Conservation (phyloP, 1,140 invertebrate genomes). For the Drosophila repletoides region DNA sequence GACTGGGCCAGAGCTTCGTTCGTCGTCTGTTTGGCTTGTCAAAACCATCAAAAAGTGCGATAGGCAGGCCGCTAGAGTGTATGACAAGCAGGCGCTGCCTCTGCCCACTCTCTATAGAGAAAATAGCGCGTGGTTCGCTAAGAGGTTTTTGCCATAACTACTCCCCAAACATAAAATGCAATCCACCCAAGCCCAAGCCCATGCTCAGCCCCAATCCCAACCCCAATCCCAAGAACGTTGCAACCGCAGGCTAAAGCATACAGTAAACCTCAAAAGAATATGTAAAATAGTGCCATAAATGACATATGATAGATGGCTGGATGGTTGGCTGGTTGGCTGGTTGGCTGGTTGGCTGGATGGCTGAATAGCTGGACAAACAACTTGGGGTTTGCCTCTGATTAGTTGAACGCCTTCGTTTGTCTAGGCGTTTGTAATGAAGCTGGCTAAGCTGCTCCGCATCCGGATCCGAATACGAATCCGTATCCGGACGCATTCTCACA, state of each 20-base stretch:
- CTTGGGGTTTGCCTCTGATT: slow-evolving; percentile 19
- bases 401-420: slow-evolving; percentile 28
- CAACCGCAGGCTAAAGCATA: slow-evolving; percentile 39
- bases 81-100: not conserved
- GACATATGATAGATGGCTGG: slow-evolving; percentile 68
- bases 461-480: too few species aligned
- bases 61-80: slow-evolving; percentile 41
- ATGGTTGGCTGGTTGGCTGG: slow-evolving; percentile 30
- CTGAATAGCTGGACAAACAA: not conserved
- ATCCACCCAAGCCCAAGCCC: not conserved
- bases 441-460: slow-evolving; percentile 22
- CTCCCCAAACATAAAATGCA: not conserved
- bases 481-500: slow-evolving; percentile 8
- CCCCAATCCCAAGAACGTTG: slow-evolving; percentile 12
- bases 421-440: slow-evolving; percentile 55
- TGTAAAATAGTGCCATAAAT: slow-evolving; percentile 55
- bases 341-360: not conserved
- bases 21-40: slow-evolving; percentile 48
- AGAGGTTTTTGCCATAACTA: slow-evolving; percentile 16
- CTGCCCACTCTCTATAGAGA: not conserved
- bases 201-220: not conserved
- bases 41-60: slow-evolving; percentile 69
- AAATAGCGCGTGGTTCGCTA: slow-evolving; percentile 13
- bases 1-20: not conserved
- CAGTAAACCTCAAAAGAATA: slow-evolving; percentile 11